Conservation (phyloP, 2,888 invertebrate species). For the Drosophila cracens region DNA sequence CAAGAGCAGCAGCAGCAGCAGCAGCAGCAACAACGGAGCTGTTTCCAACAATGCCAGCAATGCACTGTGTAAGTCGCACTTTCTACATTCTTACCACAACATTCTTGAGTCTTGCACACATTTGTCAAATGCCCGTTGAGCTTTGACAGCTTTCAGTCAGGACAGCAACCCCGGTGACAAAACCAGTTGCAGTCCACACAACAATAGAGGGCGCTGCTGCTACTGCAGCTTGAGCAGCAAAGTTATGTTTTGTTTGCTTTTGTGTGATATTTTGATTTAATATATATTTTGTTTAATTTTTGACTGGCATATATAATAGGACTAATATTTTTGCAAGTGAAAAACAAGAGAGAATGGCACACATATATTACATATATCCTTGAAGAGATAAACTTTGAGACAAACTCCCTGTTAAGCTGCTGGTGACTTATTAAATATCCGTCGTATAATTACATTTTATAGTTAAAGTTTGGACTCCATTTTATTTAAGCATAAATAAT, state of each 20-base stretch:
- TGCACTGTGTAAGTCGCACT: slow-evolving; percentile 73
- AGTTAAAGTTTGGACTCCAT: not conserved
- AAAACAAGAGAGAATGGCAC: not conserved
- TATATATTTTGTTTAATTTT: not conserved
- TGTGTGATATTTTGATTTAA: not conserved
- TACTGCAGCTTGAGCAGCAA: too few relatives aligned
- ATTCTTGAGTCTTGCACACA: not conserved
- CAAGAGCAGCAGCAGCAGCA: slow-evolving; percentile 78
- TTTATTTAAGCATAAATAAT: not conserved
- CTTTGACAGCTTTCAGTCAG: slow-evolving; percentile 75
- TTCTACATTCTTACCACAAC: slow-evolving; percentile 1
- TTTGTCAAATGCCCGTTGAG: slow-evolving; percentile 35
- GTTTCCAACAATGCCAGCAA: slow-evolving; percentile 52
- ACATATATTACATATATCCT: not conserved
- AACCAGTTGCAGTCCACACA: not conserved
- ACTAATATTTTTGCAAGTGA: not conserved
- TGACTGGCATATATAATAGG: accelerated
- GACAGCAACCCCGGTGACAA: slow-evolving; percentile 58
- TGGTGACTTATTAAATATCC: not conserved
- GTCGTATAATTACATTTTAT: not conserved
- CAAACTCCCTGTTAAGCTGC: not conserved
- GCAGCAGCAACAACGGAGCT: slow-evolving; percentile 18
- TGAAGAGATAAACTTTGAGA: too few relatives aligned
- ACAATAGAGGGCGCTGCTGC: slow-evolving; percentile 46
- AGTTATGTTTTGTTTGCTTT: not conserved